Percentiles rank a stretch among this genome's conserved stretches.
phyloP scores from a whole-genome alignment of 2,888 invertebrate species.

The Phlogophora meticulosa region DNA sequence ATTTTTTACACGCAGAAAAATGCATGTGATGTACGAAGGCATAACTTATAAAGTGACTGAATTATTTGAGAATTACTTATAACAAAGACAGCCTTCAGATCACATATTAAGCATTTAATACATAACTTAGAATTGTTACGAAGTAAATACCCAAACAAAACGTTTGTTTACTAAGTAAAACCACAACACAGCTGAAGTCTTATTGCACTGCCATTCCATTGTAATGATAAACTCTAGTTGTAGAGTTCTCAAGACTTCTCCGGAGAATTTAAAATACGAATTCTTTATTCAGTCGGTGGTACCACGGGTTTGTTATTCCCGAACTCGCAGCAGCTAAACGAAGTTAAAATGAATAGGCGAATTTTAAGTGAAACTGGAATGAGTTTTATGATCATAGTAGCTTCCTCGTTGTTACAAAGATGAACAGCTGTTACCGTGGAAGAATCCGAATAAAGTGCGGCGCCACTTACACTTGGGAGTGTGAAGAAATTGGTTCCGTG shows the following conservation, averaged over 20 bases:
- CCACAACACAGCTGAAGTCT: constrained; percentile 16
- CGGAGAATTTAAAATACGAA: constrained; percentile 49
- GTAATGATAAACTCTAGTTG: constrained; percentile 58
- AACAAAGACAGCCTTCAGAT: too few relatives aligned
- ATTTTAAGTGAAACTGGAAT: constrained; percentile 42
- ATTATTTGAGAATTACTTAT: not conserved
- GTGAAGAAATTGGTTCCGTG: constrained; percentile 62
- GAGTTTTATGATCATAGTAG: constrained; percentile 51
- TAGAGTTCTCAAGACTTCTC: constrained; percentile 44
- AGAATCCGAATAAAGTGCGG: constrained; percentile 59
- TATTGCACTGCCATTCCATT: constrained; percentile 38
- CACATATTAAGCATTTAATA: not conserved
- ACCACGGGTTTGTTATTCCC: constrained; percentile 36
- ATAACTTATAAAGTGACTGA: not conserved
- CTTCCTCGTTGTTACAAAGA: constrained; percentile 42
- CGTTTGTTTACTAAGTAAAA: constrained; percentile 29
- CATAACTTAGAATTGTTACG: constrained; percentile 1
- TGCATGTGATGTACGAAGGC: not conserved
- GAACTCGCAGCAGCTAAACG: constrained; percentile 24
- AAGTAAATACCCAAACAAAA: constrained; percentile 20
- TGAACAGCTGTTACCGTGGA: constrained; percentile 60
- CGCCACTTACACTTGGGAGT: constrained; percentile 56
- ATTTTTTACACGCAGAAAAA: constrained; percentile 2
- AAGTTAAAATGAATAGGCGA: constrained; percentile 36
- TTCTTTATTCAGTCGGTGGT: constrained; percentile 46